These are phyloP conservation scores for Leuciscus waleckii DNA, from an alignment of 2,797 vertebrate genomes.

Conservation along the genomic window DNA sequence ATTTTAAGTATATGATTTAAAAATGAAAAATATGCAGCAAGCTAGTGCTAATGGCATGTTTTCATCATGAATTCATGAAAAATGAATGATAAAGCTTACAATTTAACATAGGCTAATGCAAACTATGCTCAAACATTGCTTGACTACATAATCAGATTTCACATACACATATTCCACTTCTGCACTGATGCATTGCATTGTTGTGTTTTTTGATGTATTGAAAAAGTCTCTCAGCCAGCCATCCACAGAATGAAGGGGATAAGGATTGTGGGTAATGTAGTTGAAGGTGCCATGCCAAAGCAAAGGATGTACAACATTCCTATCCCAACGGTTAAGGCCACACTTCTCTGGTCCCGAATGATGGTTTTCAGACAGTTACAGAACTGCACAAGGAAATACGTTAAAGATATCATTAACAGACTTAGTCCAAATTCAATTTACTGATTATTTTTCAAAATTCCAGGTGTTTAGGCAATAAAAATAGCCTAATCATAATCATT, in stretches of 20 bases:
- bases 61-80: neutral
- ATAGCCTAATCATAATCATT: neutral
- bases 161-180: neutral
- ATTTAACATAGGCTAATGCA: slow-evolving; percentile 29
- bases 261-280: slow-evolving; percentile 86
- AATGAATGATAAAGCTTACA: neutral
- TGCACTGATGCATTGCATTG: neutral
- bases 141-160: slow-evolving; percentile 7
- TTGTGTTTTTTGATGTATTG: slow-evolving; percentile 21
- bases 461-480: neutral
- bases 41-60: neutral
- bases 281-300: slow-evolving; percentile 84
- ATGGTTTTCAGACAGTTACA: slow-evolving; percentile 87
- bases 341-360: slow-evolving; percentile 91
- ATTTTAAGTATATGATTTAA: neutral
- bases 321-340: slow-evolving; percentile 80
- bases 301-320: slow-evolving; percentile 83
- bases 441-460: neutral
- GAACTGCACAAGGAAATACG: slow-evolving; percentile 78
- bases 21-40: neutral
- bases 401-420: neutral
- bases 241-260: slow-evolving; percentile 93
- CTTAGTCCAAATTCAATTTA: neutral
- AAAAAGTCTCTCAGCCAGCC: slow-evolving; percentile 79
- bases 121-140: slow-evolving; percentile 68